A percentile compares a stretch with the other conserved stretches of the same genome.
These are phyloP conservation scores for Gastrophryne carolinensis DNA, from an alignment of 2,797 vertebrate species.

Conservation along the genomic window DNA sequence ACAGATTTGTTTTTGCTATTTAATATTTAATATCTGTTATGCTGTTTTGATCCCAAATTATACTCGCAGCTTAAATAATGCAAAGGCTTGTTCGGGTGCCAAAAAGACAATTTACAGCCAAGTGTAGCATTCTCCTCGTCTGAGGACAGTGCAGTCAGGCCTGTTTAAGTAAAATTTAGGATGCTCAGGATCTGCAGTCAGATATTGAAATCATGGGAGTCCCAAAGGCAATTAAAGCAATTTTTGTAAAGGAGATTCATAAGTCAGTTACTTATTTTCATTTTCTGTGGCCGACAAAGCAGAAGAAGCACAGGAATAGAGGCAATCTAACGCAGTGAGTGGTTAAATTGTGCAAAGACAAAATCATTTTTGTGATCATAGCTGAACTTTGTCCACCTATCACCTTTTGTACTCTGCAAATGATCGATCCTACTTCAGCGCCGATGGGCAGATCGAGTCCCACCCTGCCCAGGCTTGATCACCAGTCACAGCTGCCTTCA, in stretches of 20 bases:
- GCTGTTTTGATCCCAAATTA: conserved; percentile 33
- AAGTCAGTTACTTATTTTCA: not conserved
- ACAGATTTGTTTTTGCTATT: conserved; percentile 34
- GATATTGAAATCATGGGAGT: not conserved
- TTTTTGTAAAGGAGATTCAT: conserved; percentile 1
- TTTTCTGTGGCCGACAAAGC: not conserved
- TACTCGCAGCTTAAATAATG: conserved; percentile 40
- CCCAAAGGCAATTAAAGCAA: not conserved
- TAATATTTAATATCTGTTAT: conserved; percentile 47
- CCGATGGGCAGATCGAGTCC: too few relatives aligned
- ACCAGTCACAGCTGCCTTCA: too few relatives aligned
- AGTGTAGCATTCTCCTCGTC: conserved; percentile 7
- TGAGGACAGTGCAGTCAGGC: conserved; percentile 8
- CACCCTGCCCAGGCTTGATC: too few relatives aligned
- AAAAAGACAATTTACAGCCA: conserved; percentile 39
- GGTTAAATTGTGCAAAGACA: too few relatives aligned
- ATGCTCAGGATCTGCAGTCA: not conserved
- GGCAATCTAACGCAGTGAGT: too few relatives aligned
- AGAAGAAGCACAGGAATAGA: not conserved
- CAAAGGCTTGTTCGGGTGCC: conserved; percentile 13
- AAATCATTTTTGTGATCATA: too few relatives aligned
- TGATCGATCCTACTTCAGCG: too few relatives aligned
- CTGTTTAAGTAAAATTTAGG: conserved; percentile 19
- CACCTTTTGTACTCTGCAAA: too few relatives aligned
- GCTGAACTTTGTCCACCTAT: too few relatives aligned